These are phyloP conservation scores for Oreotrochilus melanogaster DNA, from an alignment of 2,113 vertebrate genomes.

Conservation along the genomic window DNA sequence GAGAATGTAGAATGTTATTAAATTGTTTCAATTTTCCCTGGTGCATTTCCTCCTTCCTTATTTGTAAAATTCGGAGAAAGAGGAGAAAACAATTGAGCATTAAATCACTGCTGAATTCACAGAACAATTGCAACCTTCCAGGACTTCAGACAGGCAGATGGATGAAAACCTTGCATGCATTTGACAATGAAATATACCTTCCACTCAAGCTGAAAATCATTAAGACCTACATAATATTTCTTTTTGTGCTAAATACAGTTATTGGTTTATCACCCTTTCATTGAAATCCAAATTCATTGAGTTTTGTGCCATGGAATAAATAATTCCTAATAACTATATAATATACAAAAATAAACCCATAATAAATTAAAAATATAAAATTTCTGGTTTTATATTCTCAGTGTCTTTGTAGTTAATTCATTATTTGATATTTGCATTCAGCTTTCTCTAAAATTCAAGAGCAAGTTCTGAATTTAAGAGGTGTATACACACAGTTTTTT, in stretches of 20 bases:
- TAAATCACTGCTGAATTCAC: background rate
- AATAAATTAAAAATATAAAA: background rate
- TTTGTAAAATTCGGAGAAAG: background rate
- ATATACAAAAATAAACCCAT: background rate
- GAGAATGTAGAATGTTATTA: background rate
- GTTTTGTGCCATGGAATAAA: background rate
- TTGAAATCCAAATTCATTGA: background rate
- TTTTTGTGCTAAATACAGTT: background rate
- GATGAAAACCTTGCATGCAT: slow-evolving; percentile 10
- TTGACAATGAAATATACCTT: slow-evolving; percentile 45
- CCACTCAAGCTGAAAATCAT: slow-evolving; percentile 13
- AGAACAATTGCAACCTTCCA: background rate
- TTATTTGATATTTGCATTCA: background rate
- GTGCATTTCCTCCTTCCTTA: background rate
- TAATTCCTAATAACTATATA: background rate
- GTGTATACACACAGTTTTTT: background rate
- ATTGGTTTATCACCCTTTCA: background rate
- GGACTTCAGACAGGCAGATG: slow-evolving; percentile 14
- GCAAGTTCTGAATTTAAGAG: accelerated
- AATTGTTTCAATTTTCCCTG: background rate
- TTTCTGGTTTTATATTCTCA: background rate
- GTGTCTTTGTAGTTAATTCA: background rate
- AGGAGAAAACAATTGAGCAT: background rate
- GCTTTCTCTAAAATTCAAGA: background rate
- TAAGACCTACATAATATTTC: background rate